Evolutionary conservation across 2,888 invertebrate genomes (phyloP).

Genomic region (Atethmia centrago): DNA sequence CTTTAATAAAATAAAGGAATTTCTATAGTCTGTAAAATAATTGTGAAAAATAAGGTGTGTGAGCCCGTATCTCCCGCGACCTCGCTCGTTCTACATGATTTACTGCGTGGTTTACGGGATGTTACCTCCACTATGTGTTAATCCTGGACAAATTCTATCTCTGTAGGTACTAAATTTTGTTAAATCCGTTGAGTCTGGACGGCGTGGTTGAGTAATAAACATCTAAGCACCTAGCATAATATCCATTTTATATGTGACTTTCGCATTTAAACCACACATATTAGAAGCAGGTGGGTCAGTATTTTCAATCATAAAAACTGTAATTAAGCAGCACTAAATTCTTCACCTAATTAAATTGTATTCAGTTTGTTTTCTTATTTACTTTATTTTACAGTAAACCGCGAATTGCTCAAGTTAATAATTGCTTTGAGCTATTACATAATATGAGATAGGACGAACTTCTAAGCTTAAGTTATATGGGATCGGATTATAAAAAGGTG

Average conservation of each 20-base stretch:
- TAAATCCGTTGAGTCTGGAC: conserved; percentile 1
- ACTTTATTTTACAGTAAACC: not conserved
- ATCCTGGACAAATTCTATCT: conserved; percentile 7
- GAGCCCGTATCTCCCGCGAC: not conserved
- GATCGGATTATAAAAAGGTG: not conserved
- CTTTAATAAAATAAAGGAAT: conserved; percentile 1
- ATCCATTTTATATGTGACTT: conserved; percentile 10
- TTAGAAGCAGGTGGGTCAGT: not conserved
- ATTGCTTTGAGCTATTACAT: conserved; percentile 1
- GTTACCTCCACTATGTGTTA: conserved; percentile 11
- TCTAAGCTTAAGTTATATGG: conserved; percentile 5
- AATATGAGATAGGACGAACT: conserved; percentile 6
- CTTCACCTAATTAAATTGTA: not conserved
- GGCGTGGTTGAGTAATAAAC: conserved; percentile 1
- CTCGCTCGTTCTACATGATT: conserved; percentile 25
- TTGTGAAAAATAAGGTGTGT: conserved; percentile 15
- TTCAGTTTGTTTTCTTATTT: not conserved
- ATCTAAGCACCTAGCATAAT: not conserved
- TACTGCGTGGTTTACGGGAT: conserved; percentile 7
- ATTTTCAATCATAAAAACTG: not conserved
- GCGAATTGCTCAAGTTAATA: not conserved
- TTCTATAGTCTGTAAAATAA: not conserved
- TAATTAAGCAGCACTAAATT: too few relatives aligned
- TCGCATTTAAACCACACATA: not conserved
- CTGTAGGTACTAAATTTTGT: not conserved